Evolutionary conservation across 2,797 vertebrate genomes (phyloP), one percentile per base, ranked within the genome.

Genomic region (Holocentrus rufus): DNA sequence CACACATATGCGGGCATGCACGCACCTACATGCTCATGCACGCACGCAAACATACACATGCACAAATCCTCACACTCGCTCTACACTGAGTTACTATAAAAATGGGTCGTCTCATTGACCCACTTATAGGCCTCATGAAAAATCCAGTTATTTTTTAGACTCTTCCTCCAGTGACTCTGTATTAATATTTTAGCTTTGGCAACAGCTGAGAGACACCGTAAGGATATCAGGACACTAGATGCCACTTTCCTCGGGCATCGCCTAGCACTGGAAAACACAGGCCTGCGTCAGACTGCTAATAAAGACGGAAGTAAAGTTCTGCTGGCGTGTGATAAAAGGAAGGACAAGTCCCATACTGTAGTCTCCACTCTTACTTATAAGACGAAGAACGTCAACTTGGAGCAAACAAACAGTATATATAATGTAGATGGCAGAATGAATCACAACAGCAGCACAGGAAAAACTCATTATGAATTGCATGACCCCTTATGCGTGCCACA

Each of bases 41-140:
- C 61, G 71, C 11, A 10, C 54, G 77, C 53, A 65, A 23, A 50
- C 46, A 73, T 78, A 67, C 61, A 39, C 46, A 68, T 64, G 47
- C 58, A 64, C 46, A 44, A 36, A 68, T 76, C 75, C 69, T 76
- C 63, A 73, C 69, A 79, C 73, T 47, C 34, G 27, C 36, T 61
- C 58, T 89, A 31, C 82, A 65, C 68, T 85, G 81, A 75, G 79
- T 88, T 86, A 64, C 80, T 82, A 75, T 82, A 85, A 80, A 93
- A 92, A 93, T 91, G 91, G 93, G 91, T 93, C 87, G 60, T 88
- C 88, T 93, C 88, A 90, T 90, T 93, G 92, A 93, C 93, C 92
- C 91, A 94, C 85, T 93, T 95, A 67, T 82, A 75, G 53, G 58
- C 66, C 78, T 93, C 86, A 86, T 90, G 80, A 92, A 92, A 92